Conservation (phyloP, 2,888 invertebrate genomes). For the Tolmerus cingulatus region DNA sequence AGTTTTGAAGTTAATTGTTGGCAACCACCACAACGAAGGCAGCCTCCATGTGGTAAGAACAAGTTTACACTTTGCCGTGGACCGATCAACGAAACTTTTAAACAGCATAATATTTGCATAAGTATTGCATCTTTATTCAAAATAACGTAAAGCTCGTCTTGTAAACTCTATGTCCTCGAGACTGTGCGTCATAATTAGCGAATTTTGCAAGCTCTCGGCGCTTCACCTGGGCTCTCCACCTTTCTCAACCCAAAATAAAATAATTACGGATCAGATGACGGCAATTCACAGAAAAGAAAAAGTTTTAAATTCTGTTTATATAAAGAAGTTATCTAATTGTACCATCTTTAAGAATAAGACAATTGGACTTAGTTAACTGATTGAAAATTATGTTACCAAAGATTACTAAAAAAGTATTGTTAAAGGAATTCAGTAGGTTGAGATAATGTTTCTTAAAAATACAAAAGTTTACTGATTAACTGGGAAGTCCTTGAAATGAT, state of each 20-base stretch:
- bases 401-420: neutral
- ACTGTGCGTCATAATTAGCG: neutral
- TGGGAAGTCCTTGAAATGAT: neutral
- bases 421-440: neutral
- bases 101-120: neutral
- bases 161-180: neutral
- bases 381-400: neutral
- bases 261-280: neutral
- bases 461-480: neutral
- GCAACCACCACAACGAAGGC: neutral
- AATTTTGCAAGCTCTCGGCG: neutral
- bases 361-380: neutral
- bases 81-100: neutral
- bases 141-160: neutral
- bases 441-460: neutral
- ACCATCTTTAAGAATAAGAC: neutral
- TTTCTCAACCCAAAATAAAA: neutral
- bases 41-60: neutral
- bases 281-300: neutral
- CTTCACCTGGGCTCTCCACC: neutral
- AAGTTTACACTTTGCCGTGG: neutral
- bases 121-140: neutral
- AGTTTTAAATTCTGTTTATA: neutral
- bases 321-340: neutral
- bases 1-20: neutral